Evolutionary conservation across 2,888 invertebrate species (phyloP).

Genomic region (Sphecodes monilicornis): DNA sequence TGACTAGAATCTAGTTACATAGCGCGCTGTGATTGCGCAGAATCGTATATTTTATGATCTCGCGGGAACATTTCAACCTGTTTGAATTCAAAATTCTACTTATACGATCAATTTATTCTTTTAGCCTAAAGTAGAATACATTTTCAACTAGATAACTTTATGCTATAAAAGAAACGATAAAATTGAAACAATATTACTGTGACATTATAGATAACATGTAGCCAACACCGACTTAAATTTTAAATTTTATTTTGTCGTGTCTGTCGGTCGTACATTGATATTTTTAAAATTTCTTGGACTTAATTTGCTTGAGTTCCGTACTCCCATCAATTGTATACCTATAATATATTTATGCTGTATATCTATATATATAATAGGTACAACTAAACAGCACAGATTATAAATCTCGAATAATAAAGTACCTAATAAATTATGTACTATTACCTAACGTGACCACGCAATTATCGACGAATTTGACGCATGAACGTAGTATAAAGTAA

Average conservation of each 20-base stretch:
- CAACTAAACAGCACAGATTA: not conserved
- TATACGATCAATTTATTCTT: not conserved
- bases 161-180: not conserved
- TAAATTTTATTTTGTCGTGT: not conserved
- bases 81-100: not conserved
- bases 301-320: not conserved
- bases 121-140: not conserved
- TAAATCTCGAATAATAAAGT: not conserved
- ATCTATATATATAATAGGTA: no score
- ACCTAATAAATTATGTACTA: conserved; percentile 50
- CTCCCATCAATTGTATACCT: not conserved
- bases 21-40: not conserved
- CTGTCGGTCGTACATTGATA: not conserved
- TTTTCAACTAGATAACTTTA: not conserved
- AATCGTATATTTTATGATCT: not conserved
- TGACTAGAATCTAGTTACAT: conserved; percentile 7
- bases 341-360: no score
- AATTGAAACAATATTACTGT: not conserved
- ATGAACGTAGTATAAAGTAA: conserved; percentile 14
- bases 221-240: no score
- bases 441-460: conserved; percentile 20
- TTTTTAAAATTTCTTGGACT: not conserved
- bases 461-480: conserved; percentile 34
- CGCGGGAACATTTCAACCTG: not conserved
- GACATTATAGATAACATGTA: not conserved